These are phyloP conservation scores for Coracias cyanogaster DNA, from an alignment of 2,797 vertebrate genomes.

Conservation along the genomic window DNA sequence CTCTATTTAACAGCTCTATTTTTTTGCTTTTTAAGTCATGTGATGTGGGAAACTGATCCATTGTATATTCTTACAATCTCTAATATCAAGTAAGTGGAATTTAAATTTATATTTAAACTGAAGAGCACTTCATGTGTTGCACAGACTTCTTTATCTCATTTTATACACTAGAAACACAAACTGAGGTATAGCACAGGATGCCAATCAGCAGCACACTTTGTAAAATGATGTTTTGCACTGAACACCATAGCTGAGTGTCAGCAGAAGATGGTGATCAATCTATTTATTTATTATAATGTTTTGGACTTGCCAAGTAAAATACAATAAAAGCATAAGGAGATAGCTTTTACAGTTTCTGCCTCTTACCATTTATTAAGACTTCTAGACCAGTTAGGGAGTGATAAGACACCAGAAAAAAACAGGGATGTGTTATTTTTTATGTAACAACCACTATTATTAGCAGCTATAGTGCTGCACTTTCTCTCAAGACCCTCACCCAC, in stretches of 20 bases:
- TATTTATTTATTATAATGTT: neutral
- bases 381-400: neutral
- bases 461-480: constrained; percentile 74
- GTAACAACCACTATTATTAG: constrained; percentile 65
- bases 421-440: constrained; percentile 17
- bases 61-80: neutral
- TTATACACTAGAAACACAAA: neutral
- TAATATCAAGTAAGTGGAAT: neutral
- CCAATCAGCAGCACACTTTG: neutral
- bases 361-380: constrained; percentile 4
- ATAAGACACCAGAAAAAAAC: constrained; percentile 39
- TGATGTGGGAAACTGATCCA: too few species aligned
- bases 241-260: neutral
- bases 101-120: neutral
- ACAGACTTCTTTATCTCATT: neutral
- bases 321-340: neutral
- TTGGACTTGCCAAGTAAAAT: neutral
- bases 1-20: neutral
- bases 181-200: neutral
- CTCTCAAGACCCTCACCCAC: constrained; percentile 82
- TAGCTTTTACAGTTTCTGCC: neutral
- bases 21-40: neutral
- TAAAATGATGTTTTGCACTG: neutral
- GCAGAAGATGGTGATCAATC: neutral
- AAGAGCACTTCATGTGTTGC: neutral